Percentiles rank a stretch among this genome's conserved stretches.
These are phyloP conservation scores for Coreius guichenoti DNA, from an alignment of 2,797 vertebrate genomes.

Conservation along the genomic window DNA sequence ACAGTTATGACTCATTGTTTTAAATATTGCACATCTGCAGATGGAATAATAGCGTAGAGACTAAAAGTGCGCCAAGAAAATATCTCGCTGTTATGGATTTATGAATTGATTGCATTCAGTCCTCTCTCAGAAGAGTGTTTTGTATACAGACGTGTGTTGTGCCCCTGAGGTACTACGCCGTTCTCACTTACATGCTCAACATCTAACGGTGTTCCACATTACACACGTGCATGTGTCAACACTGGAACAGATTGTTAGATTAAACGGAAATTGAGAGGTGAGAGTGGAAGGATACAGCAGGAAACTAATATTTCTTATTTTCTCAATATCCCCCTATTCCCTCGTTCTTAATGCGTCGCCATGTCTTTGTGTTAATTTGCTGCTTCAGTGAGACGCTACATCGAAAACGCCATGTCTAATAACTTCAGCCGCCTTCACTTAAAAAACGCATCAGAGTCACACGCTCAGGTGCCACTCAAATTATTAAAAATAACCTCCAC, in stretches of 20 bases:
- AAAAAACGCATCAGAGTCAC: slow-evolving; percentile 66
- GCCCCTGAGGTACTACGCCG: slow-evolving; percentile 9
- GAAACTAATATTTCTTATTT: not conserved
- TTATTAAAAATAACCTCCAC: slow-evolving; percentile 78
- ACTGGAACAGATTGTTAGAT: slow-evolving; percentile 40
- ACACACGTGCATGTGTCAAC: slow-evolving; percentile 26
- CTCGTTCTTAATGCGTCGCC: slow-evolving; percentile 70
- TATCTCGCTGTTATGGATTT: slow-evolving; percentile 23
- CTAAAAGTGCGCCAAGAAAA: slow-evolving; percentile 1
- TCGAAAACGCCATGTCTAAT: slow-evolving; percentile 79
- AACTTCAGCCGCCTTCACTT: slow-evolving; percentile 69
- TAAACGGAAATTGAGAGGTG: slow-evolving; percentile 30
- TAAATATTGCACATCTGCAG: not conserved
- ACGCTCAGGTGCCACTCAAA: slow-evolving; percentile 74
- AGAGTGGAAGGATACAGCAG: slow-evolving; percentile 1
- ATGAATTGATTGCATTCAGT: slow-evolving; percentile 35
- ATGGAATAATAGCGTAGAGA: not conserved
- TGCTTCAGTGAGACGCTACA: slow-evolving; percentile 86
- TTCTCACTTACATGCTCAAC: not conserved
- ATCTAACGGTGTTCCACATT: slow-evolving; percentile 1
- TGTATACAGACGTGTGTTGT: not conserved
- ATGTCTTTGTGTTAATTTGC: slow-evolving; percentile 84
- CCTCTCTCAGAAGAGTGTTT: slow-evolving; percentile 33
- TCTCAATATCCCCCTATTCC: not conserved
- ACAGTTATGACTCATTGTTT: slow-evolving; percentile 14